phyloP scores from a whole-genome alignment of 2,888 invertebrate genomes.

The Autographa gamma region DNA sequence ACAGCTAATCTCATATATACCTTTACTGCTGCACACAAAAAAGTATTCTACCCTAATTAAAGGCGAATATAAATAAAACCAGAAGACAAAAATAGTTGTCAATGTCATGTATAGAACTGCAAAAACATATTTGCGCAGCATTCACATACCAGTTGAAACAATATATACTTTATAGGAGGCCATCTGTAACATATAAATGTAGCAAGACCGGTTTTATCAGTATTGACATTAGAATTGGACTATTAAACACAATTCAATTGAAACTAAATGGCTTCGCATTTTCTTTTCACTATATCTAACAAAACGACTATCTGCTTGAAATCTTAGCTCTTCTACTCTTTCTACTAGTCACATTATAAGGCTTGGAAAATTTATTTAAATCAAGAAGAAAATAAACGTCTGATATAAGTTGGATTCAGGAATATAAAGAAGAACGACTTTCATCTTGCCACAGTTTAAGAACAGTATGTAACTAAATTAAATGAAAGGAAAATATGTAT shows the following conservation, averaged over 20 bases:
- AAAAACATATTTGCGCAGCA: background rate
- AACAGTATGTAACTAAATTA: too few relatives aligned
- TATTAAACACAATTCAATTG: background rate
- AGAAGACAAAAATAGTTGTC: too few relatives aligned
- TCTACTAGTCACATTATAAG: too few relatives aligned
- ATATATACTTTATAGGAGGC: background rate
- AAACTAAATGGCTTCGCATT: too few relatives aligned
- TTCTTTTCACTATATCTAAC: too few relatives aligned
- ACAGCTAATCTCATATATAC: too few relatives aligned
- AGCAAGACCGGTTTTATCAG: background rate
- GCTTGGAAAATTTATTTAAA: background rate
- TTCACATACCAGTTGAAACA: background rate
- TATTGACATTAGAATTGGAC: slow-evolving; percentile 4
- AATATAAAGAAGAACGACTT: background rate
- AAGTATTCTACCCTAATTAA: too few relatives aligned
- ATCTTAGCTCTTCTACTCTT: background rate
- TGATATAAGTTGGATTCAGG: background rate
- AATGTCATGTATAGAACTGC: too few relatives aligned
- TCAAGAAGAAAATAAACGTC: background rate
- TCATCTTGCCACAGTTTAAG: too few relatives aligned
- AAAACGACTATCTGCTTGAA: background rate
- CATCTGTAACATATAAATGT: background rate
- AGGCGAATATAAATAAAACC: too few relatives aligned
- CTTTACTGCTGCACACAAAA: too few relatives aligned
- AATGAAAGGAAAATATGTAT: too few relatives aligned